Conservation (phyloP, 2,113 vertebrate species). For the Hystrix cristata region DNA sequence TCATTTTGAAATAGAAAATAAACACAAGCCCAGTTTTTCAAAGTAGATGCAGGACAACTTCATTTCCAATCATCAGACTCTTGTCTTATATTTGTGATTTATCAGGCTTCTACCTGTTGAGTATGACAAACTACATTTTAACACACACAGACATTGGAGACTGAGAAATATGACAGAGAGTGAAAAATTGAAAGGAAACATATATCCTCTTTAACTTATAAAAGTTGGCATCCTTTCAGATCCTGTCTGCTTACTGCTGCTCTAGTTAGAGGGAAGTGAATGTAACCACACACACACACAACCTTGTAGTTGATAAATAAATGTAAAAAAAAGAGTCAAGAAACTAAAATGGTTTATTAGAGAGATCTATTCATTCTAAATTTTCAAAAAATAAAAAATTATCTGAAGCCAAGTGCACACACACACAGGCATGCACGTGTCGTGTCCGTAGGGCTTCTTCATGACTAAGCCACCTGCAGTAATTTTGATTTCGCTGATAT, state of each 20-base stretch:
- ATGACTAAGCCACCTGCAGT: background rate
- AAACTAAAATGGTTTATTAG: background rate
- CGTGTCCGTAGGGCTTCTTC: background rate
- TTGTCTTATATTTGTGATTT: conserved; percentile 33
- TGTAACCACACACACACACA: background rate
- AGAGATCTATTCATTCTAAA: background rate
- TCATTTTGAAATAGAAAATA: conserved; percentile 11
- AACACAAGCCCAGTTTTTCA: conserved; percentile 14
- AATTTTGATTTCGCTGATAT: background rate
- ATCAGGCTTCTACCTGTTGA: conserved; percentile 3
- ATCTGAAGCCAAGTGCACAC: background rate
- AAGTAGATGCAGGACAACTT: background rate
- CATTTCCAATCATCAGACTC: conserved; percentile 51
- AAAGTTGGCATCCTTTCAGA: conserved; percentile 4
- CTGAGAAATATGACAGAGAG: conserved; percentile 27
- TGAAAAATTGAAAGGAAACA: conserved; percentile 24
- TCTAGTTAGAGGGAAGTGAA: background rate
- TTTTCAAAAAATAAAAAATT: background rate
- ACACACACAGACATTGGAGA: background rate
- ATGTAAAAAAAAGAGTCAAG: background rate
- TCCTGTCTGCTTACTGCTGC: background rate
- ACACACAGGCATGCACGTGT: background rate
- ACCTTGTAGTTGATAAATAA: background rate
- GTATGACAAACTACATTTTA: conserved; percentile 33
- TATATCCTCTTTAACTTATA: background rate